These are phyloP conservation scores for Urosaurus nigricauda DNA, from an alignment of 2,797 vertebrate genomes.

Conservation along the genomic window DNA sequence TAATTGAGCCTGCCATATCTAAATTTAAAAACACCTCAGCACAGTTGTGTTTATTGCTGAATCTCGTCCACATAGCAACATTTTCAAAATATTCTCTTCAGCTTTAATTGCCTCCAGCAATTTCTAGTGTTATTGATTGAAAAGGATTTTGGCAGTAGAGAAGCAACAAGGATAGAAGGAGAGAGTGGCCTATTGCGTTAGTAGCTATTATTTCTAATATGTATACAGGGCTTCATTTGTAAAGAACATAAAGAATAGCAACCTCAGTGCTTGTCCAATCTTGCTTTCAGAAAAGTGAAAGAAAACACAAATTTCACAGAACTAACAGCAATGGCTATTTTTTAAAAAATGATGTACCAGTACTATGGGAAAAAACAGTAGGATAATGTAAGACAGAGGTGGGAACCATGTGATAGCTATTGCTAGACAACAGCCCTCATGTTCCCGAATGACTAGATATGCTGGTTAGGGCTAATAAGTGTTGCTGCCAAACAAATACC, in stretches of 20 bases:
- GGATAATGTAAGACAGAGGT: not conserved
- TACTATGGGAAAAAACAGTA: not conserved
- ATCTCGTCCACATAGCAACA: constrained; percentile 35
- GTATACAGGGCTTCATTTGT: not conserved
- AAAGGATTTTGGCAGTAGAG: constrained; percentile 48
- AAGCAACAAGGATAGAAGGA: constrained; percentile 25
- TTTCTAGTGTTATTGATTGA: constrained; percentile 46
- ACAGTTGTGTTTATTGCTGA: constrained; percentile 51
- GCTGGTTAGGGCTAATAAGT: too few species aligned
- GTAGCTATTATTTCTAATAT: constrained; percentile 46
- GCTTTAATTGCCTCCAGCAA: constrained; percentile 54
- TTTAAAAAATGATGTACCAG: not conserved
- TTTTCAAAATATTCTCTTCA: constrained; percentile 60
- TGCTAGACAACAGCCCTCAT: not conserved
- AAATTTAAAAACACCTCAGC: constrained; percentile 44
- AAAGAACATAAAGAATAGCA: constrained; percentile 15
- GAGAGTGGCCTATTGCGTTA: not conserved
- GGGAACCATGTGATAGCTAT: not conserved
- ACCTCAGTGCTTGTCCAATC: not conserved
- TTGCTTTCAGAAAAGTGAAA: constrained; percentile 36
- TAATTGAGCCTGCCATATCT: constrained; percentile 70
- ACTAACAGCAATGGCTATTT: constrained; percentile 18
- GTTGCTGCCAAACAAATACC: too few species aligned
- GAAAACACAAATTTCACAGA: not conserved
- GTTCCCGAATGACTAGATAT: too few species aligned